Percentiles rank a stretch among this genome's conserved stretches.
phyloP scores from a whole-genome alignment of 2,888 invertebrate genomes.

The Sphaerophoria rueppellii region DNA sequence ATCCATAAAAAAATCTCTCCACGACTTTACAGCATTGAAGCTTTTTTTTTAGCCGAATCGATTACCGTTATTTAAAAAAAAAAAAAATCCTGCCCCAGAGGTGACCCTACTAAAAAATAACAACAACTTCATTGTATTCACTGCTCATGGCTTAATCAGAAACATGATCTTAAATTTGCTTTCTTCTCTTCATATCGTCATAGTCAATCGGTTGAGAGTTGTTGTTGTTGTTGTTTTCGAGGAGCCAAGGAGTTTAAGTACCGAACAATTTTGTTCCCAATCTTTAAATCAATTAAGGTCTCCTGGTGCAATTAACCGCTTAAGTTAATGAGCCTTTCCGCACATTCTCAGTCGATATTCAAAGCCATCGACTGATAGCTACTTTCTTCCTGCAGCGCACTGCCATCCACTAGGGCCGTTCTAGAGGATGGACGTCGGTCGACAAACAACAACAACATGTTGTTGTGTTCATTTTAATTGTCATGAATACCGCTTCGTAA shows the following conservation, averaged over 20 bases:
- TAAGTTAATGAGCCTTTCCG: slow-evolving; percentile 57
- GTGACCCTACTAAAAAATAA: neutral
- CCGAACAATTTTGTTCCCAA: slow-evolving; percentile 28
- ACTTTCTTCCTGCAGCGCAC: slow-evolving; percentile 47
- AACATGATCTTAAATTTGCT: slow-evolving; percentile 19
- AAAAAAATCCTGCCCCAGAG: neutral
- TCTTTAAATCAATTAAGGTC: slow-evolving; percentile 57
- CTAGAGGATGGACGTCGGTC: neutral
- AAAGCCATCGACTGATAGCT: slow-evolving; percentile 15
- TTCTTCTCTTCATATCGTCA: slow-evolving; percentile 22
- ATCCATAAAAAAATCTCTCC: neutral
- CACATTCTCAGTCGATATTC: slow-evolving; percentile 44
- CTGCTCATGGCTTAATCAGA: neutral
- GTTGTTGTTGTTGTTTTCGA: neutral
- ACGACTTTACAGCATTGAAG: neutral
- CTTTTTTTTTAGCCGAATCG: neutral
- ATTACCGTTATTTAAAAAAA: neutral
- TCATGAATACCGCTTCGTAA: slow-evolving; percentile 49
- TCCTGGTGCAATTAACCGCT: slow-evolving; percentile 59
- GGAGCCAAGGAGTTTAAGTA: neutral
- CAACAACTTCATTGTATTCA: slow-evolving; percentile 27
- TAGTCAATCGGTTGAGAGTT: neutral
- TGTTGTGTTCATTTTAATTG: slow-evolving; percentile 53
- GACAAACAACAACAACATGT: slow-evolving; percentile 40
- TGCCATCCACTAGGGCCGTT: neutral